Base-by-base conservation (phyloP, 1,140 invertebrate genomes). In the Nomia melanderi region DNA sequence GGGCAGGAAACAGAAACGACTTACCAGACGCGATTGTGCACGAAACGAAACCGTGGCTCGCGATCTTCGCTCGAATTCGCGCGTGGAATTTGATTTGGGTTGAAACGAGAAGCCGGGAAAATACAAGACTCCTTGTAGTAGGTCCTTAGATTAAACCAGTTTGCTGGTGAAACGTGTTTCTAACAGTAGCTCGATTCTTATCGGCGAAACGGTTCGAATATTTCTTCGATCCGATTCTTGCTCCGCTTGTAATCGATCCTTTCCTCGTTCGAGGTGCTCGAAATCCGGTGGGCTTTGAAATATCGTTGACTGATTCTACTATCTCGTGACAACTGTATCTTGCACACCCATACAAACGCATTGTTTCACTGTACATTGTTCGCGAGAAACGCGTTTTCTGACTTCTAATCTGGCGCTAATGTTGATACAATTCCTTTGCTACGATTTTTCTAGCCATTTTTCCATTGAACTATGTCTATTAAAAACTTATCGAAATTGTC, bases 1-100 rank as follows among this genome's bases (percentile, higher is more conserved):
- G 3, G 5, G 0, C 31, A n/a, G 6, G 53, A 29, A 25, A 14
- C 11, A 56, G 27, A 4, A 1, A 27, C 27, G 9, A 7, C 20
- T 2, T 23, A n/a, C 27, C 8, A 1, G 31, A 12, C 20, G 33
- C 9, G 17, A 11, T 25, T 39, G 33, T n/a, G 9, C 33, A 36
- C 2, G 20, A 23, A 39, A 62, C 31, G 36, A 41, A 27, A 63
- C 60, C 59, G 59, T 33, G 56, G 56, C 56, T 20, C 11, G 14
- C 56, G 56, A 59, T 59, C 56, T 27, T 36, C 59, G 59, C 33
- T 60, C 59, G 59, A 60, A 60, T 60, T 60, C 59, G 59, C 59
- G 33, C 59, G 59, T 39, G 59, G 59, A 60, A 60, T 60, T 60
- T 36, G 59, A 39, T 60, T 60, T 23, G 59, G 59, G 33, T 60